Percentiles rank a stretch among this genome's conserved stretches.
Conservation (phyloP, 2,797 vertebrate species). For the Staurois parvus region DNA sequence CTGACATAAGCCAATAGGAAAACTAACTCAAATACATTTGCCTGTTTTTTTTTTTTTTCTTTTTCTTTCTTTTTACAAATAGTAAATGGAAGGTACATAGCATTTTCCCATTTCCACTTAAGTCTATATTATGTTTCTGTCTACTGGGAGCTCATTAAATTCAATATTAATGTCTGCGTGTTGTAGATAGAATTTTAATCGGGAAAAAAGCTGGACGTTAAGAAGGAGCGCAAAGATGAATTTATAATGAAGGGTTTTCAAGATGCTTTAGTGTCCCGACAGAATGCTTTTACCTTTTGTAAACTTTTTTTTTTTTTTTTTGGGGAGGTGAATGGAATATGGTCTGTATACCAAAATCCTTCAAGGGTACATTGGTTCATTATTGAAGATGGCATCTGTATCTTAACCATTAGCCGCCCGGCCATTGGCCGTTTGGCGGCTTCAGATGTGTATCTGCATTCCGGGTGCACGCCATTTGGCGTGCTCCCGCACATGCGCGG, state of each 20-base stretch:
- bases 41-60: conserved; percentile 8
- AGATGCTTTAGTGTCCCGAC: no score
- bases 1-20: conserved; percentile 52
- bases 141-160: conserved; percentile 57
- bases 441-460: no score
- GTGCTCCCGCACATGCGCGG: no score
- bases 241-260: neutral
- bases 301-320: no score
- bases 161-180: conserved; percentile 23
- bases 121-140: conserved; percentile 41
- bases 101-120: conserved; percentile 45
- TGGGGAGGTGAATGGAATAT: no score
- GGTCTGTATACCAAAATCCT: no score
- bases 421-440: no score
- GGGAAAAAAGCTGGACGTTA: conserved; percentile 18
- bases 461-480: no score
- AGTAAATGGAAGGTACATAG: conserved; percentile 43
- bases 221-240: neutral
- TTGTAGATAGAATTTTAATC: conserved; percentile 43
- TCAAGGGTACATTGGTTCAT: no score
- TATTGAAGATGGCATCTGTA: no score
- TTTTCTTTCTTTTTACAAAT: neutral
- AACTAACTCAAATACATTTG: conserved; percentile 20
- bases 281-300: no score
- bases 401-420: no score